Evolutionary conservation across 2,888 invertebrate species (phyloP).

Genomic region (Zhuqinia jingwanae): DNA sequence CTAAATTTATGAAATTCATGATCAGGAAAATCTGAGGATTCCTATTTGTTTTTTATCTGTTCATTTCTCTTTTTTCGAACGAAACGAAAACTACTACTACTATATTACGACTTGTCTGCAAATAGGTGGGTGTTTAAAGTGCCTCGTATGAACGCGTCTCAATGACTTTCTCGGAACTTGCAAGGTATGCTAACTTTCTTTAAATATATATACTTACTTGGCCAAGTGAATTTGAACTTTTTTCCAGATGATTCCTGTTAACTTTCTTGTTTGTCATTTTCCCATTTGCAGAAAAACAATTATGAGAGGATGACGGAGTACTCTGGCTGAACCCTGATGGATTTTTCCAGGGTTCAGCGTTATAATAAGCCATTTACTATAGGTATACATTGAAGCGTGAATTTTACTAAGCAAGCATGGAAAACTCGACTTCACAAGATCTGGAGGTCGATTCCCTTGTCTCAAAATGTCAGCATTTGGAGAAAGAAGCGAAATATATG

Average conservation of each 20-base stretch:
- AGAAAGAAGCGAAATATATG: conserved; percentile 70
- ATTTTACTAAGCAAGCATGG: neutral
- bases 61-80: conserved; percentile 57
- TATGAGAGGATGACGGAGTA: conserved; percentile 11
- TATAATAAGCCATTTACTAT: neutral
- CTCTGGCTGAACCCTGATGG: conserved; percentile 44
- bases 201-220: neutral
- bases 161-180: neutral
- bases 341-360: conserved; percentile 47
- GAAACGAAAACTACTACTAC: conserved; percentile 56
- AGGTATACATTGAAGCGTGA: neutral
- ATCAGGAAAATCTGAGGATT: conserved; percentile 9
- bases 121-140: conserved; percentile 27
- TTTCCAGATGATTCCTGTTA: neutral
- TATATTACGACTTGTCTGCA: neutral
- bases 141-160: conserved; percentile 68
- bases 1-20: conserved; percentile 13
- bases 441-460: conserved; percentile 72
- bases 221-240: neutral
- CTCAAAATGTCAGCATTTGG: conserved; percentile 72
- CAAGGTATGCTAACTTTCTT: neutral
- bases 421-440: conserved; percentile 52
- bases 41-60: conserved; percentile 12
- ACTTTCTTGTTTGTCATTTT: neutral
- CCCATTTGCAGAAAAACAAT: conserved; percentile 16